phyloP scores from a whole-genome alignment of 2,797 vertebrate genomes.

The Ceryle rudis region DNA sequence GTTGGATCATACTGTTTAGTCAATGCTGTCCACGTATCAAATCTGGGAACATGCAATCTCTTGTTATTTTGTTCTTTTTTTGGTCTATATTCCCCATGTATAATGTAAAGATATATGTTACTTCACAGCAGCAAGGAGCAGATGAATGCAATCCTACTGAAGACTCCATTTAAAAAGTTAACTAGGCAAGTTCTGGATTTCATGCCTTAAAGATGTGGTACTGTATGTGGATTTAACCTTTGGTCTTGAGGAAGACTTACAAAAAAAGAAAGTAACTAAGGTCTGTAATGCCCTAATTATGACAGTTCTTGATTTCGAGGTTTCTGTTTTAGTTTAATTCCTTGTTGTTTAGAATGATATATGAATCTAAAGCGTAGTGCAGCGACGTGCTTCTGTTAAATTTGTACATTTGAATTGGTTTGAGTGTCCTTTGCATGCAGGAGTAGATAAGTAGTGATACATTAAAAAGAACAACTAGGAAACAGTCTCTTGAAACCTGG shows the following conservation, averaged over 20 bases:
- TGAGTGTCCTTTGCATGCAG: slow-evolving; percentile 42
- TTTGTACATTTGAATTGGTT: slow-evolving; percentile 12
- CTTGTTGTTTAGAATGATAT: neutral
- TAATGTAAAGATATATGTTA: neutral
- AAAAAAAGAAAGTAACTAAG: neutral
- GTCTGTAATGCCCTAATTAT: neutral
- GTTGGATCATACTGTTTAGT: neutral
- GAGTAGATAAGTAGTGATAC: neutral
- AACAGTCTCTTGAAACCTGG: slow-evolving; percentile 21
- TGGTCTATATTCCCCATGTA: neutral
- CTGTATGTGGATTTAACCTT: neutral
- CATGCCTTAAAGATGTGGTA: neutral
- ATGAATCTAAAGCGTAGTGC: neutral
- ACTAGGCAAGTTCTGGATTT: neutral
- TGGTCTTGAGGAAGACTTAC: neutral
- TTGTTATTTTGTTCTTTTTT: neutral
- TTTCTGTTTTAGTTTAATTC: slow-evolving; percentile 6
- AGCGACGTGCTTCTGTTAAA: neutral
- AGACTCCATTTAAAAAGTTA: neutral
- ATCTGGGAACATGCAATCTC: neutral
- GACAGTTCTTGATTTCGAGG: neutral
- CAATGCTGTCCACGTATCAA: neutral
- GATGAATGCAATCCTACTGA: neutral
- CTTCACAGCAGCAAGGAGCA: neutral
- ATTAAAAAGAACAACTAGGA: slow-evolving; percentile 55